Base-by-base conservation (phyloP, 2,797 vertebrate genomes). In the Liparis tanakae region DNA sequence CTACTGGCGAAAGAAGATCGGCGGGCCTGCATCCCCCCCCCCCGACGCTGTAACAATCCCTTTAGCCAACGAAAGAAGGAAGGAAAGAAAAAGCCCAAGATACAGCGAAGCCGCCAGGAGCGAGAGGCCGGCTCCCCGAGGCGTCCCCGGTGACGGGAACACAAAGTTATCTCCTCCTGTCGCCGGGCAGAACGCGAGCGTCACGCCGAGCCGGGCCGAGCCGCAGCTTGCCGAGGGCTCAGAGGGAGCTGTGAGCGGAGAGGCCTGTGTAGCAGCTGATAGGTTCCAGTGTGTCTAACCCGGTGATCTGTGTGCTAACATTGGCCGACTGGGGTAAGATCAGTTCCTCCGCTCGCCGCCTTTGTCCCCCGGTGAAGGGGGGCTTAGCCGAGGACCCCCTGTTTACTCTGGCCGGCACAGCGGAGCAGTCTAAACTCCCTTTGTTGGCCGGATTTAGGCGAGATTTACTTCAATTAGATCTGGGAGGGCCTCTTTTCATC, bases 401-500 rank as follows among this genome's bases (percentile, higher is more conserved):
- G 94, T 95, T 94, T 95, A 93, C 93, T 88, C 88, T 95, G 92
- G 90, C 86, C 92, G 85, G 76, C 88, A 95, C 95, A 95, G 95
- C 94, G 90, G 91, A 81, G 68, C 87, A 94, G 93, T 93, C 94
- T 93, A 92, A 93, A 93, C 92, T 96, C 93, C 89, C 92, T 91
- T 94, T 96, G 95, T 96, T 84, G 88, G 89, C 87, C 89, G 93
- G 95, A 96, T 96, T 96, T 94, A 94, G 94, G 88, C 86, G 90
- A 94, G 95, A 94, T 95, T 96, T 96, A 93, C 91, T 94, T 95
- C 91, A 88, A 94, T 96, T 95, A 94, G 94, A 95, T 94, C 94
- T 92, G 88, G 83, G 82, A 92, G 88, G 94, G 93, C 91, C 91
- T 90, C 90, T 93, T 96, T 96, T 96, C 94, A 96, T 96, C 94